These are phyloP conservation scores for Caenorhabditis panamensis DNA, from an alignment of 2,888 invertebrate genomes.

Conservation along the genomic window DNA sequence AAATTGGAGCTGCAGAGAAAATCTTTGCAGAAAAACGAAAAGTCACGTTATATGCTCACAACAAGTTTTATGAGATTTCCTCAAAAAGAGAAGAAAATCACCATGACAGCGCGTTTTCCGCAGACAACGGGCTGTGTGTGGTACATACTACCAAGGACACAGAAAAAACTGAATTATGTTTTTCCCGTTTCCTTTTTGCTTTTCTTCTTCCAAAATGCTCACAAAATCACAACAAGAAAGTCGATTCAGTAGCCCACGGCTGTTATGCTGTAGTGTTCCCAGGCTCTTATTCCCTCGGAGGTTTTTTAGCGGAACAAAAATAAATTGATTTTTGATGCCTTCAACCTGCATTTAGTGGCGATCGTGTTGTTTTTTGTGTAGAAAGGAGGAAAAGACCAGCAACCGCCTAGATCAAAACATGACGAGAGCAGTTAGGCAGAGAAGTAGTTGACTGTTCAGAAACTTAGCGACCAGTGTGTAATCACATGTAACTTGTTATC, in stretches of 20 bases:
- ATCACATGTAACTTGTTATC: constrained; percentile 48
- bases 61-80: not conserved
- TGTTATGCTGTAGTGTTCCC: not conserved
- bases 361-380: constrained; percentile 46
- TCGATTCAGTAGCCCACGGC: not conserved
- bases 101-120: constrained; percentile 35
- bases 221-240: not conserved
- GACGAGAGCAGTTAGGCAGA: constrained; percentile 21
- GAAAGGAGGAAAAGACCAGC: constrained; percentile 33
- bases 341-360: constrained; percentile 53
- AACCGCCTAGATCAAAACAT: constrained; percentile 44
- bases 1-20: no score
- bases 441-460: constrained; percentile 28
- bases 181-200: constrained; percentile 1
- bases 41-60: no score
- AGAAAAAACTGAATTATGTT: constrained; percentile 18
- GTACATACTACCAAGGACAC: constrained; percentile 43
- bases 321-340: constrained; percentile 50
- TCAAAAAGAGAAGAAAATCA: constrained; percentile 17
- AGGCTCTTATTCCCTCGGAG: not conserved
- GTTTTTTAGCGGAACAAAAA: constrained; percentile 40
- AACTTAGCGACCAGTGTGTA: constrained; percentile 41
- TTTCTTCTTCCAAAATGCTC: constrained; percentile 1
- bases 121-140: constrained; percentile 1
- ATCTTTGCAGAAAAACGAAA: no score